phyloP scores from a whole-genome alignment of 2,797 vertebrate species.

The Siniperca scherzeri region DNA sequence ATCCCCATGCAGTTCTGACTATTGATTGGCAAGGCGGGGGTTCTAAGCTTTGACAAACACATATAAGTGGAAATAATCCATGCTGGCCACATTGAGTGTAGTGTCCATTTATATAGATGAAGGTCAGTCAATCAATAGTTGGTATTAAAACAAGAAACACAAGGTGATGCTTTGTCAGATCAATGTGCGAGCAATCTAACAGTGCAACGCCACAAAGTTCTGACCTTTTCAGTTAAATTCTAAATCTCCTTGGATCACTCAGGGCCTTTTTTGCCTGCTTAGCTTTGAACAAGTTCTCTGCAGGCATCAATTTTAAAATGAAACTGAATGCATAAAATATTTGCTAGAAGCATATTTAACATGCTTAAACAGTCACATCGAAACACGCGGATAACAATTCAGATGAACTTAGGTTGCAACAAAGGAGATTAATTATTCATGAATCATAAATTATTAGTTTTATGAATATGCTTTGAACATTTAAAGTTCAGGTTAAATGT shows the following conservation, averaged over 20 bases:
- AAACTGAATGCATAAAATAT: slow-evolving; percentile 38
- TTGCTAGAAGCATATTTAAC: slow-evolving; percentile 32
- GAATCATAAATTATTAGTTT: background rate
- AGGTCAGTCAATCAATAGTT: slow-evolving; percentile 85
- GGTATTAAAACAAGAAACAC: slow-evolving; percentile 87
- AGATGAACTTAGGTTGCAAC: slow-evolving; percentile 36
- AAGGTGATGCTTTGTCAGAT: slow-evolving; percentile 84
- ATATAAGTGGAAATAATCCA: slow-evolving; percentile 86
- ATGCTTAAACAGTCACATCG: slow-evolving; percentile 16
- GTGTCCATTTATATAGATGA: slow-evolving; percentile 86
- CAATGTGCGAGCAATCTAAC: slow-evolving; percentile 79
- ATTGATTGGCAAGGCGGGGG: slow-evolving; percentile 82
- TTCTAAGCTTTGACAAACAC: slow-evolving; percentile 81
- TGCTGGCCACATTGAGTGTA: slow-evolving; percentile 75
- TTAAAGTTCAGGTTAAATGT: slow-evolving; percentile 32
- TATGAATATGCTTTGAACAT: slow-evolving; percentile 39
- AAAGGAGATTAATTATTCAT: slow-evolving; percentile 49
- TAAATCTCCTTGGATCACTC: slow-evolving; percentile 54
- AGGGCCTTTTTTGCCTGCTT: slow-evolving; percentile 8
- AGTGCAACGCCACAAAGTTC: slow-evolving; percentile 64
- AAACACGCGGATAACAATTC: slow-evolving; percentile 18
- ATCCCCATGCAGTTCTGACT: slow-evolving; percentile 78
- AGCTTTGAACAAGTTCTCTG: slow-evolving; percentile 34
- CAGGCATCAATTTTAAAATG: slow-evolving; percentile 40
- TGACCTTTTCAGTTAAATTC: slow-evolving; percentile 75